Percentiles rank a stretch among this genome's conserved stretches.
Evolutionary conservation across 2,113 vertebrate species (phyloP).

Genomic region (Etheostoma cragini): DNA sequence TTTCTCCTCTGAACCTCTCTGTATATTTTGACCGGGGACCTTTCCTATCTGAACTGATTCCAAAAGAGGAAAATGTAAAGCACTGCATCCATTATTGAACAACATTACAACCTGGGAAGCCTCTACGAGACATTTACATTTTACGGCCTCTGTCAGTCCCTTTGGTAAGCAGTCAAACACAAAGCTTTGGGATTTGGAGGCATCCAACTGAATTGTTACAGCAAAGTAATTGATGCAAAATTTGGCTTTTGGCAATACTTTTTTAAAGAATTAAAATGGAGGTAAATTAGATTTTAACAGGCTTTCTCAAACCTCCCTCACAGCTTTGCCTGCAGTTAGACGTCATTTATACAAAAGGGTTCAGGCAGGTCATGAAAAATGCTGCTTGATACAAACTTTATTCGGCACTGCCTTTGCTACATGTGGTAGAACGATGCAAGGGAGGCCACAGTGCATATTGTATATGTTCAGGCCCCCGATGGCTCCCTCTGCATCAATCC

Average conservation of each 20-base stretch:
- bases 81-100: constrained; percentile 67
- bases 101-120: constrained; percentile 53
- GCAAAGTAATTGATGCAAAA: neutral
- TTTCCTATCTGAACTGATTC: constrained; percentile 55
- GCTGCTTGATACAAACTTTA: constrained; percentile 56
- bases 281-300: constrained; percentile 36
- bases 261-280: constrained; percentile 27
- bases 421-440: constrained; percentile 7
- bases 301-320: constrained; percentile 33
- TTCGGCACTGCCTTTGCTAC: constrained; percentile 23
- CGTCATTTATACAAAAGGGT: constrained; percentile 51
- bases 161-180: constrained; percentile 24
- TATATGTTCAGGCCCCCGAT: neutral
- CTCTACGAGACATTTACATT: constrained; percentile 53
- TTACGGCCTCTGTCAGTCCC: constrained; percentile 31
- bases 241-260: constrained; percentile 13
- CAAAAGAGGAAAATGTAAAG: constrained; percentile 62
- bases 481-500: constrained; percentile 2
- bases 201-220: constrained; percentile 28
- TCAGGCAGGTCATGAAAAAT: constrained; percentile 65
- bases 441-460: neutral
- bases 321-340: constrained; percentile 60
- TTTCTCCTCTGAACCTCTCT: constrained; percentile 58
- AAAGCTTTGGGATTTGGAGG: neutral
- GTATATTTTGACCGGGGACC: constrained; percentile 44